phyloP scores from a whole-genome alignment of 2,888 invertebrate genomes.

The Xestia ashworthii region DNA sequence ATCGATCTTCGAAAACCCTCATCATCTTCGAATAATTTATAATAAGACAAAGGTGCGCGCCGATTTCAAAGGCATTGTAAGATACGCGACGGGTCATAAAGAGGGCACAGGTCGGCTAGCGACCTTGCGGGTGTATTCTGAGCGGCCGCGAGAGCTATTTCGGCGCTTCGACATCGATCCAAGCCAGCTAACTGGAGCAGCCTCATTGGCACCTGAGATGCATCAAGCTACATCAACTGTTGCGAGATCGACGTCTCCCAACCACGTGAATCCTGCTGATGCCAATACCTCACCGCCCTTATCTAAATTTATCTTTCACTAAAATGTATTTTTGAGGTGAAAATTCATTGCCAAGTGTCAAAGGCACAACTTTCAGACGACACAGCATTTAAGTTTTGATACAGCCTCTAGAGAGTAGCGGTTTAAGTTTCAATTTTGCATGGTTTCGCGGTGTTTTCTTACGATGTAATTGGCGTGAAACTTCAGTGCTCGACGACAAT shows the following conservation, averaged over 20 bases:
- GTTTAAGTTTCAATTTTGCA: slow-evolving; percentile 57
- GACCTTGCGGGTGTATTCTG: slow-evolving; percentile 83
- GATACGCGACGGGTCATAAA: slow-evolving; percentile 77
- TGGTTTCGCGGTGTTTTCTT: slow-evolving; percentile 46
- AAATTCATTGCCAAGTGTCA: slow-evolving; percentile 45
- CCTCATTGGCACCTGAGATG: slow-evolving; percentile 86
- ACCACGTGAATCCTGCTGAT: slow-evolving; percentile 60
- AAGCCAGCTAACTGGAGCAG: slow-evolving; percentile 82
- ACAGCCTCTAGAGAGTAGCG: slow-evolving; percentile 38
- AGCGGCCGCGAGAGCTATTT: slow-evolving; percentile 83
- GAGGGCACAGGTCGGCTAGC: slow-evolving; percentile 81
- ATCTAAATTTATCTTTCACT: slow-evolving; percentile 39
- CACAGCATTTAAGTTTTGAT: slow-evolving; percentile 41
- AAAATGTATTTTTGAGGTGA: slow-evolving; percentile 26
- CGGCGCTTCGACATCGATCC: slow-evolving; percentile 83
- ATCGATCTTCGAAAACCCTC: slow-evolving; percentile 54
- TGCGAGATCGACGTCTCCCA: slow-evolving; percentile 76
- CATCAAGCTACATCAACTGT: slow-evolving; percentile 77
- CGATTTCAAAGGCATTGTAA: slow-evolving; percentile 71
- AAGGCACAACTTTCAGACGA: slow-evolving; percentile 42
- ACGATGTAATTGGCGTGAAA: slow-evolving; percentile 60
- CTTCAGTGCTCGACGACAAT: slow-evolving; percentile 49
- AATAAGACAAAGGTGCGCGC: slow-evolving; percentile 70
- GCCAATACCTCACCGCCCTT: slow-evolving; percentile 46
- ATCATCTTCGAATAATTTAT: slow-evolving; percentile 64